These are phyloP conservation scores for Mamestra configurata DNA, from an alignment of 1,140 invertebrate species.

Conservation along the genomic window DNA sequence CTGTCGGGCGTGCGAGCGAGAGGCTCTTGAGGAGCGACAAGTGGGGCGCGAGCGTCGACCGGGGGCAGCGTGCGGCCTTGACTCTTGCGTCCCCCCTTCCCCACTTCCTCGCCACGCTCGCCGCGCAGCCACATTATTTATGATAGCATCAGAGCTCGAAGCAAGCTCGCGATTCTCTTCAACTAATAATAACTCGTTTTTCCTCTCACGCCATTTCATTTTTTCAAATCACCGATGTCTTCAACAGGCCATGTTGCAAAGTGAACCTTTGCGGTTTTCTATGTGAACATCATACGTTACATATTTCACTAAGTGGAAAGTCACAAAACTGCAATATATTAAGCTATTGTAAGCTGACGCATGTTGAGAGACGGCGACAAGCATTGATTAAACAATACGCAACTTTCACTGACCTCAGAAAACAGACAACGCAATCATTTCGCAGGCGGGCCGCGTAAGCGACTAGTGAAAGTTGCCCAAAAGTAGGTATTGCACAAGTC, in stretches of 20 bases:
- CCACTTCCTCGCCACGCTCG: constrained; percentile 66
- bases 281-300: not conserved
- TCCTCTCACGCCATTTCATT: constrained; percentile 86
- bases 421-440: constrained; percentile 80
- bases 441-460: constrained; percentile 82
- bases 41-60: constrained; percentile 85
- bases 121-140: constrained; percentile 85
- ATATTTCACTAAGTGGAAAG: constrained; percentile 15
- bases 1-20: constrained; percentile 76
- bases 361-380: constrained; percentile 49
- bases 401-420: constrained; percentile 84
- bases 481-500: constrained; percentile 85
- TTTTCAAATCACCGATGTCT: constrained; percentile 62
- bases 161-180: constrained; percentile 84
- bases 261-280: constrained; percentile 2
- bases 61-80: constrained; percentile 91
- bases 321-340: not conserved
- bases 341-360: constrained; percentile 23
- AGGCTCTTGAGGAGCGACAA: constrained; percentile 74
- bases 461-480: constrained; percentile 85
- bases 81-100: constrained; percentile 87
- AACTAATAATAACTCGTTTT: constrained; percentile 87
- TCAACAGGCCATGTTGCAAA: constrained; percentile 41
- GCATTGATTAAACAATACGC: constrained; percentile 73
- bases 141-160: constrained; percentile 85